These are phyloP conservation scores for Eretmocerus hayati DNA, from an alignment of 2,888 invertebrate species.

Conservation along the genomic window DNA sequence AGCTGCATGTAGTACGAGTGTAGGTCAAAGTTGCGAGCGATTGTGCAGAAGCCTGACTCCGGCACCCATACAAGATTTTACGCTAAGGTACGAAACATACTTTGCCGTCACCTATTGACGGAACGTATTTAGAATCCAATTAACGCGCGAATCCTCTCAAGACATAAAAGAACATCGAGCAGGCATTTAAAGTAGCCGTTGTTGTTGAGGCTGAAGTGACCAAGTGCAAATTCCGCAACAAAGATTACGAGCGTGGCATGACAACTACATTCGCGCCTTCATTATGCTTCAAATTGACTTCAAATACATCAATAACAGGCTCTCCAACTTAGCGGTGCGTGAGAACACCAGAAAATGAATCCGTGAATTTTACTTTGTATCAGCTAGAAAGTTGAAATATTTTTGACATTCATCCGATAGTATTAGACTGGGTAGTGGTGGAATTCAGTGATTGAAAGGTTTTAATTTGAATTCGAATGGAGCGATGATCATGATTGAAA, in stretches of 20 bases:
- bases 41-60: constrained; percentile 9
- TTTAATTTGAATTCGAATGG: no score
- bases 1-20: not conserved
- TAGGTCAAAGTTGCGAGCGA: constrained; percentile 7
- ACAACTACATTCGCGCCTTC: constrained; percentile 6
- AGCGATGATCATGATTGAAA: no score
- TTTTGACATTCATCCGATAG: no score
- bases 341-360: no score
- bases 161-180: constrained; percentile 3
- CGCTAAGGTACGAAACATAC: constrained; percentile 5
- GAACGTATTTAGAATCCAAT: constrained; percentile 17
- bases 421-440: no score
- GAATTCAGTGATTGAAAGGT: no score
- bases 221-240: not conserved
- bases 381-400: no score
- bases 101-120: constrained; percentile 9
- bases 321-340: no score
- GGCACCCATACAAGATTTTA: constrained; percentile 16
- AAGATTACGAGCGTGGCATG: constrained; percentile 2
- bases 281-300: no score
- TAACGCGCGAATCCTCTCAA: constrained; percentile 21
- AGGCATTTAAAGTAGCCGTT: not conserved
- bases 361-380: no score
- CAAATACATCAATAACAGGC: no score
- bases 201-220: not conserved